Conservation (phyloP, 2,888 invertebrate genomes). For the Cryptocephalus moraei region DNA sequence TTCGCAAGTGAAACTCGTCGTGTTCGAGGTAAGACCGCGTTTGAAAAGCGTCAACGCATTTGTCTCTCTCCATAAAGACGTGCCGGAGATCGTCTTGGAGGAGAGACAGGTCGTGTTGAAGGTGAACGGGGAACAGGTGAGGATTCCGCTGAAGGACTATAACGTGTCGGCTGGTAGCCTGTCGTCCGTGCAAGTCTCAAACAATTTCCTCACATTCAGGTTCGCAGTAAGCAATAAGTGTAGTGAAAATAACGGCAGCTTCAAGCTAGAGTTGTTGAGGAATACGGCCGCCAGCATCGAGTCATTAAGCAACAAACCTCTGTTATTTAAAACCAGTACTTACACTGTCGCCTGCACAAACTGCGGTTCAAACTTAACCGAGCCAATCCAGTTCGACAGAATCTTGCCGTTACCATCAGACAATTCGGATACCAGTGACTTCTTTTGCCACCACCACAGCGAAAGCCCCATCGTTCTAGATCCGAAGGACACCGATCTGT, state of each 20-base stretch:
- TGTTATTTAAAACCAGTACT: slow-evolving; percentile 37
- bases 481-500: slow-evolving; percentile 45
- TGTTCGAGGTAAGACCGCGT: slow-evolving; percentile 50
- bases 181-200: slow-evolving; percentile 24
- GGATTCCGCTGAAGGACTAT: slow-evolving; percentile 20
- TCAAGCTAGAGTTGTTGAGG: slow-evolving; percentile 27
- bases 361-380: slow-evolving; percentile 26
- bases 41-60: slow-evolving; percentile 52
- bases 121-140: slow-evolving; percentile 18
- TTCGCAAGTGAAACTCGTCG: slow-evolving; percentile 37
- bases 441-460: slow-evolving; percentile 52
- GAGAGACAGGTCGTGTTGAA: slow-evolving; percentile 7
- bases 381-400: slow-evolving; percentile 41
- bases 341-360: slow-evolving; percentile 41
- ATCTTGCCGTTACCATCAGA: slow-evolving; percentile 52
- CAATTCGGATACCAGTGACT: slow-evolving; percentile 50
- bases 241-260: slow-evolving; percentile 22
- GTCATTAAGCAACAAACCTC: slow-evolving; percentile 21
- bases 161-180: slow-evolving; percentile 27
- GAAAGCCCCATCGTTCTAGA: slow-evolving; percentile 28
- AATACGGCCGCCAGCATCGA: slow-evolving; percentile 11
- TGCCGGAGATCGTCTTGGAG: slow-evolving; percentile 12
- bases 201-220: slow-evolving; percentile 30
- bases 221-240: slow-evolving; percentile 24
- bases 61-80: slow-evolving; percentile 24